Evolutionary conservation across 2,797 vertebrate species (phyloP), one percentile per base, ranked within the genome.

Genomic region (Pseudotriccus pelzelni): DNA sequence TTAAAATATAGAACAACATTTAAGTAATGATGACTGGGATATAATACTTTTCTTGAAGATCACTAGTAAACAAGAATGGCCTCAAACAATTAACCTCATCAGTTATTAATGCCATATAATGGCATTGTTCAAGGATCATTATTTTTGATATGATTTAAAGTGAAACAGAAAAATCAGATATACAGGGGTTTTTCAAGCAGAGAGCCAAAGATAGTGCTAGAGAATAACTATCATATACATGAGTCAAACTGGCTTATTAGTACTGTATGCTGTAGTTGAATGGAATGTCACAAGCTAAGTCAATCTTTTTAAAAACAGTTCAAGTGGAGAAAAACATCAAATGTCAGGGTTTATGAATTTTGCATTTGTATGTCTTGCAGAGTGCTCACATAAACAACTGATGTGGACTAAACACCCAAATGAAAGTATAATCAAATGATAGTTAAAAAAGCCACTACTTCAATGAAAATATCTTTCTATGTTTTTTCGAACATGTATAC

Each of bases 261-360:
- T 88, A 52, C 44, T 94, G 43, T 32, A 10, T 69, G 19, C 49
- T 53, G 19, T 67, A 55, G 27, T 22, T 87, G 46, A 90, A 74
- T 52, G 60, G 70, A 95, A 93, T 86, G 49, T 77, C 93, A 84
- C 77, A 80, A 88, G 11, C 78, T 80, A 90, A 93, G 67, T 93
- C 79, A 91, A 8, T 67, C 25, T 53, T 50, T 74, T 62, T 89
- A 89, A 69, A n/a, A 87, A 82, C 43, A 50, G 25, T 70, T 90
- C 24, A 72, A 77, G 34, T 87, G 52, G 64, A 20, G 76, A 47
- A 87, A 92, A 83, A 68, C 89, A 96, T 68, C 32, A 92, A 64
- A 93, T 79, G 66, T 94, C 88, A 91, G 34, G 15, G 56, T 95
- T 89, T 86, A 32, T 34, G 79, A 94, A 69, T 96, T 97, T 92